Evolutionary conservation across 2,113 vertebrate genomes (phyloP), one percentile per base, ranked within the genome.

Genomic region (Brachirus orientalis): DNA sequence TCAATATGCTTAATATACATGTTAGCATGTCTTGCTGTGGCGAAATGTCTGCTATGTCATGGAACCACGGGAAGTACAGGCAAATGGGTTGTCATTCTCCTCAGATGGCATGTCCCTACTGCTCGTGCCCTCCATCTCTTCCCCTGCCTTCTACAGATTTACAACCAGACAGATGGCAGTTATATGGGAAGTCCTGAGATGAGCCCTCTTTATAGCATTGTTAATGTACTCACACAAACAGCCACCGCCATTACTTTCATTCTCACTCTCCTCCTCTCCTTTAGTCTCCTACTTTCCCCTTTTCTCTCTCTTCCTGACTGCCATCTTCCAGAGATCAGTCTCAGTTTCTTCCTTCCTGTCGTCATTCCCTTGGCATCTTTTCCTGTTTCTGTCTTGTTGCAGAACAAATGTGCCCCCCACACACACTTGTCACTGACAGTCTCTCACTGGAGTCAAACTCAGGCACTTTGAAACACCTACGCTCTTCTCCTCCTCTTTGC

Each of bases 141-240:
- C 47, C 59, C 66, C 63, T 65, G 38, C 75, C 74, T 93, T 91
- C 92, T 94, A 95, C 93, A 96, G 95, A 97, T 96, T 96, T 96
- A 96, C 94, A 93, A 87, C 93, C 94, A 94, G 94, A 94, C 96
- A 97, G 96, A 96, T 96, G 96, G 95, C 94, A 95, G 93, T 96
- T 97, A 94, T 90, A 91, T 94, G 94, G 93, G 94, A 94, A 95
- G 94, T 94, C 93, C 95, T 95, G 95, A 97, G 95, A 97, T 96
- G 94, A 95, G 95, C 94, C 94, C 94, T 94, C 95, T 95, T 96
- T 95, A 94, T 93, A 94, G 94, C 94, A 95, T 94, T 96, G 95
- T 97, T 98, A 97, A 97, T 95, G 95, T 95, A 96, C 94, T 96
- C 94, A 91, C 96, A 95, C 95, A 97, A 96, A 97, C 95, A 94